These are phyloP conservation scores for Nymphalis polychloros DNA, from an alignment of 2,888 invertebrate genomes.

Conservation along the genomic window DNA sequence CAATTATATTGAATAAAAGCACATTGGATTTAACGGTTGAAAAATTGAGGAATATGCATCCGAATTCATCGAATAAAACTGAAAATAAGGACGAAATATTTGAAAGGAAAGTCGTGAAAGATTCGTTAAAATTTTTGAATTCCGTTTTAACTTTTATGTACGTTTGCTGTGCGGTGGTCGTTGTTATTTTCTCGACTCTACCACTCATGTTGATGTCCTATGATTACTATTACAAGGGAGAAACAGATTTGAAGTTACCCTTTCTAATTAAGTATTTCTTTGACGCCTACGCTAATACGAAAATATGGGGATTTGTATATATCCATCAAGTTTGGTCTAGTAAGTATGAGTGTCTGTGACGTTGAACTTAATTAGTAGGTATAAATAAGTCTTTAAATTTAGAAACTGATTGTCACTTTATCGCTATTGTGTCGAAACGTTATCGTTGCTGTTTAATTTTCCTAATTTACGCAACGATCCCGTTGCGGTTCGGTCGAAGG, in stretches of 20 bases:
- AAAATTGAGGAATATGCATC: conserved; percentile 55
- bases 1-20: conserved; percentile 49
- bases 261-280: conserved; percentile 58
- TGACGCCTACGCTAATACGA: conserved; percentile 51
- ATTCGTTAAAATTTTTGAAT: conserved; percentile 48
- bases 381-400: not conserved
- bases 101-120: conserved; percentile 45
- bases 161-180: conserved; percentile 43
- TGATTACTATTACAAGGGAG: conserved; percentile 48
- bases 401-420: no score
- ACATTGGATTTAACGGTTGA: conserved; percentile 45
- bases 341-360: conserved; percentile 41
- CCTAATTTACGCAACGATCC: no score
- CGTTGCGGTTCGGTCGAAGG: no score
- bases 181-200: conserved; percentile 50
- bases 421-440: no score
- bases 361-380: not conserved
- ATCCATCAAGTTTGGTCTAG: conserved; percentile 61
- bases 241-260: conserved; percentile 51
- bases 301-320: conserved; percentile 55
- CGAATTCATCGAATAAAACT: conserved; percentile 21
- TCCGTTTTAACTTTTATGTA: conserved; percentile 45
- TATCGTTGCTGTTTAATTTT: no score
- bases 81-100: conserved; percentile 28
- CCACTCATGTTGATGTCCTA: conserved; percentile 53